Evolutionary conservation across 2,888 invertebrate species (phyloP).

Genomic region (Tridacna crocea): DNA sequence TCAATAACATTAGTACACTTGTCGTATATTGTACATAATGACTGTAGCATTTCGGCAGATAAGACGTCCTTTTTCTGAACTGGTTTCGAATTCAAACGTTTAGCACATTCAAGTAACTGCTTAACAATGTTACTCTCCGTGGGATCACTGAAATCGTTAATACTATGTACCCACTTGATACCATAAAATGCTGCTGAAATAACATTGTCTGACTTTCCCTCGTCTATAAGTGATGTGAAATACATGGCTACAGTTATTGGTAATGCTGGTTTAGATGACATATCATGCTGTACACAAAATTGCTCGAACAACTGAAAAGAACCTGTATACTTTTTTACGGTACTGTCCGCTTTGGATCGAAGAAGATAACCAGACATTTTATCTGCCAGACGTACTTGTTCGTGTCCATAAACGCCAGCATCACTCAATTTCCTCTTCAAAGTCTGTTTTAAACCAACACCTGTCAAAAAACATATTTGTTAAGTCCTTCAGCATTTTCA

Average conservation of each 20-base stretch:
- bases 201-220: slow-evolving; percentile 2
- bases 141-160: slow-evolving; percentile 36
- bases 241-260: slow-evolving; percentile 24
- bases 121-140: slow-evolving; percentile 27
- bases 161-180: slow-evolving; percentile 41
- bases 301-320: neutral
- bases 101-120: slow-evolving; percentile 22
- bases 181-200: slow-evolving; percentile 18
- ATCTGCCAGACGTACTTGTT: neutral
- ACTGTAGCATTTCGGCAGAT: slow-evolving; percentile 3
- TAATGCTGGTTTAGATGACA: slow-evolving; percentile 9
- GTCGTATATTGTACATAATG: slow-evolving; percentile 15
- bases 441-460: slow-evolving; percentile 27
- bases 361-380: neutral
- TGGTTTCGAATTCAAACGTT: slow-evolving; percentile 24
- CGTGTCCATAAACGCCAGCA: neutral
- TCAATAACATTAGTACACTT: slow-evolving; percentile 16
- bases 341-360: neutral
- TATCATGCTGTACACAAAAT: neutral
- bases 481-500: neutral
- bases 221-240: slow-evolving; percentile 5
- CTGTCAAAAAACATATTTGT: slow-evolving; percentile 4
- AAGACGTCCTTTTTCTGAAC: slow-evolving; percentile 26
- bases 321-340: slow-evolving; percentile 15
- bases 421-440: neutral